Conservation (phyloP, 2,113 vertebrate genomes). For the Pituophis catenifer region DNA sequence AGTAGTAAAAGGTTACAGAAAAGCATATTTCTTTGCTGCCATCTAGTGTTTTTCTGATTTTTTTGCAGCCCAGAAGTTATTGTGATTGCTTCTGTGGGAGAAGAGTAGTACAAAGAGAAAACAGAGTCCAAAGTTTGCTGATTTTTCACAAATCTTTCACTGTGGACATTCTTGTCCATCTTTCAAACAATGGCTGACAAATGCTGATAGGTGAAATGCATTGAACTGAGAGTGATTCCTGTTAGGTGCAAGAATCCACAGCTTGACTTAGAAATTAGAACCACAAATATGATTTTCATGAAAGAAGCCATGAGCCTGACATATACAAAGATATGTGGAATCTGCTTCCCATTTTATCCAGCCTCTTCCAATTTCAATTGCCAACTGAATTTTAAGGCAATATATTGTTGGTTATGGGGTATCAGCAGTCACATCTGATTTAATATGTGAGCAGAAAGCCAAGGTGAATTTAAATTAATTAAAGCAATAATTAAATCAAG, state of each 20-base stretch:
- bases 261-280: neutral
- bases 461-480: neutral
- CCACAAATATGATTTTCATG: neutral
- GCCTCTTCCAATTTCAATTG: neutral
- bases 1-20: neutral
- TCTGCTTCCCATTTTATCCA: neutral
- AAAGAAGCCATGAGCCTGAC: constrained; percentile 1
- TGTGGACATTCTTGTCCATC: neutral
- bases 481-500: neutral
- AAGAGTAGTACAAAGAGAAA: constrained; percentile 9
- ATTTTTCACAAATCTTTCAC: constrained; percentile 24
- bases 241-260: neutral
- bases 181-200: neutral
- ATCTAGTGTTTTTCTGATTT: neutral
- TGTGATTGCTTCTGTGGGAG: neutral
- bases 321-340: neutral
- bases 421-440: neutral
- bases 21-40: neutral
- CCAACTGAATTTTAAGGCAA: neutral
- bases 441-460: neutral
- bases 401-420: neutral
- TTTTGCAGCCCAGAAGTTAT: neutral
- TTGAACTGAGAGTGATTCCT: neutral
- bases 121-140: neutral
- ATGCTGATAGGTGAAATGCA: neutral